Base-by-base conservation (phyloP, 64 coral and sea anemone species). In the Pocillopora verrucosa region DNA sequence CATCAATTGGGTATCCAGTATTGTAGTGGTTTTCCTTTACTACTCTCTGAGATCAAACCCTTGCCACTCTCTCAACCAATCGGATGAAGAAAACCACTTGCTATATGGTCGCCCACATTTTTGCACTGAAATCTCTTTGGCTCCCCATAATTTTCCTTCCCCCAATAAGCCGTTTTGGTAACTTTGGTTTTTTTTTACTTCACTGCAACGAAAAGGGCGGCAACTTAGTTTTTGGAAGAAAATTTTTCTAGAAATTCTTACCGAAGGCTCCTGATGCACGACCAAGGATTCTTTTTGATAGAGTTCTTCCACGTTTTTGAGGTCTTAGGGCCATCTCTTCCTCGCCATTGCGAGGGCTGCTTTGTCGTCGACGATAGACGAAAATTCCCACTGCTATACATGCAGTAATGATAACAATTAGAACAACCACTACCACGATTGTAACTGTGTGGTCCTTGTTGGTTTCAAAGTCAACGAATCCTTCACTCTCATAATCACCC, bases 291-390 rank as follows among this genome's bases (percentile, higher is more conserved):
- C 9, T 70, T 20, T 70, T 10, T 70, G 67, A 25, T n/a, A 70
- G 22, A 30, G 67, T 70, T 24, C 67, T 70, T 24, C 12, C 11
- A 24, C 67, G 34, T 9, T 13, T 11, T 19, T 17, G 14, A 9
- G 75, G 41, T 10, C 56, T 83, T 35, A 83, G 63, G 14, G 38
- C 17, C 22, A 85, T 41, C 0, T 72, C 82, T 72, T 30, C 65
- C 12, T n/a, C 38, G n/a, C 10, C 36, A 24, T 14, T 22, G 11
- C 14, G 1, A 56, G 3, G 0, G 1, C 4, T n/a, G 3, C 72
- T 72, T 72, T 57, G 63, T 85, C 82, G 82, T 72, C 82, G 65
- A 58, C 63, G 64, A 85, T 85, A 85, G 13, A 85, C 4, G 65
- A 72, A 22, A 72, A 85, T 30, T 14, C 36, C 65, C 11, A 11